Evolutionary conservation across 2,888 invertebrate genomes (phyloP), one percentile per base, ranked within the genome.

Genomic region (Pimpla rufipes): DNA sequence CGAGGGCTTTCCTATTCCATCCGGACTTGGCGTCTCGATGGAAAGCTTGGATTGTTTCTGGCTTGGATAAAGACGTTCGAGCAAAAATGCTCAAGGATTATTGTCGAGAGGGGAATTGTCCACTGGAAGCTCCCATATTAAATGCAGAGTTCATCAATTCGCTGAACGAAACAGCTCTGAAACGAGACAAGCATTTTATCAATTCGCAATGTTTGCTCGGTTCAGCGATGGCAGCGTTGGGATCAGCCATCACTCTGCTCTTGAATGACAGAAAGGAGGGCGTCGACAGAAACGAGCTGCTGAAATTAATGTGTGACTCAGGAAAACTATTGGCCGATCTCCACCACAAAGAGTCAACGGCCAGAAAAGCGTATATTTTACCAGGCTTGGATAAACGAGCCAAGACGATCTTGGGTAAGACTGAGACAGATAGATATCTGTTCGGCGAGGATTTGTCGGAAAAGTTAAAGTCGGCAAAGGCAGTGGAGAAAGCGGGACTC

Each of bases 101-200:
- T 47, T 47, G 16, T 16, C 47, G 47, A 4, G 16, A 16, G 47
- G 47, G 47, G 13, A 47, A 47, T 21, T 59, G 81, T n/a, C 55
- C 42, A 6, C 40, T 79, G 52, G 81, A 81, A 42, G 71, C 75
- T 0, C 67, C 81, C 13, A 37, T 47, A 7, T 16, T 81, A 10
- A 82, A 84, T 42, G 3, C 47, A 8, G 76, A 79, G 55, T 7
- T 76, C 10, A 2, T 45, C 3, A n/a, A 68, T 0, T 76, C 79
- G 13, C 42, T 82, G 40, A 77, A 55, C 35, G 79, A 85, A 6
- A 47, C 42, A 8, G 11, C 81, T n/a, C 2, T 81, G 10, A 84
- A 81, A 23, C 68, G 77, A 3, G 77, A 85, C 45, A 76, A 68
- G 10, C 78, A 84, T 59, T 84, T 84, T 40, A 10, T 82, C 0